phyloP scores from a whole-genome alignment of 2,888 invertebrate species.

The Hypsopygia costalis region DNA sequence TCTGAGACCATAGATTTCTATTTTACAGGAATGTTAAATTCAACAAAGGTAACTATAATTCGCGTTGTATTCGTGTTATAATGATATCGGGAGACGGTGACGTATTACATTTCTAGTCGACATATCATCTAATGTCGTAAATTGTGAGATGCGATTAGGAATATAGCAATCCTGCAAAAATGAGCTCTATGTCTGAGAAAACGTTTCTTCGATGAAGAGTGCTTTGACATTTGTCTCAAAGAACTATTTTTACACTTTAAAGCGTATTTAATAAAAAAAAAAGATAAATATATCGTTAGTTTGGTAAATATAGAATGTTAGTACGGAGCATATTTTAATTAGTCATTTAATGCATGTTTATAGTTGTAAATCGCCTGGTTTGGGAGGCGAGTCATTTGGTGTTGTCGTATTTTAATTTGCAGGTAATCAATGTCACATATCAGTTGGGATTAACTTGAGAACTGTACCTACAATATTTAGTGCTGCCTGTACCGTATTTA shows the following conservation, averaged over 20 bases:
- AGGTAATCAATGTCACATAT: conserved; percentile 48
- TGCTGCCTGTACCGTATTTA: conserved; percentile 12
- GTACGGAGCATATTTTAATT: conserved; percentile 72
- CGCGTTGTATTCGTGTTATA: no score
- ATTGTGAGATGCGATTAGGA: no score
- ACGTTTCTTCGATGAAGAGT: conserved; percentile 28
- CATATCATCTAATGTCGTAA: no score
- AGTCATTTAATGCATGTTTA: conserved; percentile 73
- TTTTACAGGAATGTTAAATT: background rate
- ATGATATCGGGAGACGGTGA: no score
- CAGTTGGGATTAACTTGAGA: conserved; percentile 32
- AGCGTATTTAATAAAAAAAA: conserved; percentile 59
- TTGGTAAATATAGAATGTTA: conserved; percentile 67
- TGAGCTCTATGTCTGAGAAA: conserved; percentile 11
- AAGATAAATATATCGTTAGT: conserved; percentile 69
- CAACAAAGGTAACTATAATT: no score
- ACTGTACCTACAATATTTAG: conserved; percentile 20
- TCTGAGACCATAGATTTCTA: conserved; percentile 15
- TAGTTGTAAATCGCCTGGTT: conserved; percentile 63
- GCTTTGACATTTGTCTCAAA: conserved; percentile 63
- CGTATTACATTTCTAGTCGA: no score
- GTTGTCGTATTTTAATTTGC: conserved; percentile 51
- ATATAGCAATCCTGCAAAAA: background rate
- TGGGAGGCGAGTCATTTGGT: conserved; percentile 37
- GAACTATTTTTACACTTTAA: conserved; percentile 74